These are phyloP conservation scores for Drosophila sordidapex DNA, from an alignment of 2,888 invertebrate species.

Conservation along the genomic window DNA sequence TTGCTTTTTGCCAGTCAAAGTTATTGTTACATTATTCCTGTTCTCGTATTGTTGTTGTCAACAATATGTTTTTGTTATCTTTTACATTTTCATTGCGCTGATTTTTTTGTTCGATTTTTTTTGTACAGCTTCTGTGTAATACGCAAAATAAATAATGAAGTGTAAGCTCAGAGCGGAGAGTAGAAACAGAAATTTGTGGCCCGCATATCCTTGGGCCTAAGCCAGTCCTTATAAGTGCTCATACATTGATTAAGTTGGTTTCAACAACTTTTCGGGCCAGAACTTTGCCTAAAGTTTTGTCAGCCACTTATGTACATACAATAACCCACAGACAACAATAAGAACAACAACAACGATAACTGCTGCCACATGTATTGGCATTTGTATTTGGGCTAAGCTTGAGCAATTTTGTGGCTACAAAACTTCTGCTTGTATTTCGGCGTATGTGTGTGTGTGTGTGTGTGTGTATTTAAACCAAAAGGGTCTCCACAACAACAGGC, in stretches of 20 bases:
- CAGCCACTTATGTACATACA: constrained; percentile 70
- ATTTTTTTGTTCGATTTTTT: constrained; percentile 23
- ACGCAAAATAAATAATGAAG: constrained; percentile 73
- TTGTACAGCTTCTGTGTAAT: constrained; percentile 10
- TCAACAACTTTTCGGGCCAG: constrained; percentile 45
- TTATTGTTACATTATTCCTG: constrained; percentile 26
- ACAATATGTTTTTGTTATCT: constrained; percentile 79
- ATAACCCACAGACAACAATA: constrained; percentile 48
- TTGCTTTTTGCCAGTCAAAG: constrained; percentile 18
- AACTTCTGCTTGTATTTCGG: constrained; percentile 3
- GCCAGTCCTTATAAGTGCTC: constrained; percentile 67
- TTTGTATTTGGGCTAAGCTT: constrained; percentile 69
- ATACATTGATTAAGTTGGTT: constrained; percentile 72
- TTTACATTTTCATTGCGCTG: constrained; percentile 73
- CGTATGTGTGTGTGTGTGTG: constrained; percentile 1
- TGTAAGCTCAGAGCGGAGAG: constrained; percentile 47
- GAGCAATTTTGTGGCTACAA: constrained; percentile 66
- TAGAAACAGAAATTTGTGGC: constrained; percentile 17
- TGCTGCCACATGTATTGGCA: constrained; percentile 67
- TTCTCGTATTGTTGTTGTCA: constrained; percentile 65
- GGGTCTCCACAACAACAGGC: constrained; percentile 51
- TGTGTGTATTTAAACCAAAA: constrained; percentile 64
- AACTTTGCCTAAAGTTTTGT: constrained; percentile 67
- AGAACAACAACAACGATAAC: constrained; percentile 26
- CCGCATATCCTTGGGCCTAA: constrained; percentile 47